These are phyloP conservation scores for Sciurus vulgaris DNA, from an alignment of 2,797 vertebrate species.

Conservation along the genomic window DNA sequence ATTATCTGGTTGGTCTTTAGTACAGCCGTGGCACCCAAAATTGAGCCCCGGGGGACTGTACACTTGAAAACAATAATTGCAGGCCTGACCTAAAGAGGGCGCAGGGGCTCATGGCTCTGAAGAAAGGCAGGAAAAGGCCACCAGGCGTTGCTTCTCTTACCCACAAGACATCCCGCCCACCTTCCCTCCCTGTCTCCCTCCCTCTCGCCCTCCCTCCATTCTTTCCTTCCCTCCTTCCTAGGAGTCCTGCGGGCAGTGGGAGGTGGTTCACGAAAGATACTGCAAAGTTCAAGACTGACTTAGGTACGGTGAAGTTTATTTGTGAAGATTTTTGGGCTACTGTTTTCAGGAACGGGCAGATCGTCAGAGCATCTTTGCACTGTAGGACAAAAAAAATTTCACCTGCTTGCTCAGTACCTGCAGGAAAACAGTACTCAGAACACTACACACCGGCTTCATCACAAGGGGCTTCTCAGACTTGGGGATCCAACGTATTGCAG, in stretches of 20 bases:
- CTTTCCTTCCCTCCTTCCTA: neutral
- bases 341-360: neutral
- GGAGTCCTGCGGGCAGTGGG: neutral
- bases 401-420: conserved; percentile 93
- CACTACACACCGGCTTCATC: conserved; percentile 90
- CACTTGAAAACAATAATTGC: neutral
- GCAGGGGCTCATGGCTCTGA: no score
- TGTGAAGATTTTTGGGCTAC: neutral
- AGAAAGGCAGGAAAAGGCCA: neutral
- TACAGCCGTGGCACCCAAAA: neutral
- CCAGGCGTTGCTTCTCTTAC: neutral
- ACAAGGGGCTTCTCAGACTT: neutral
- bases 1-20: no score
- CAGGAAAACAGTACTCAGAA: conserved; percentile 94
- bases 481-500: no score
- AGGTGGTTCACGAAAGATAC: neutral
- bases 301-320: neutral
- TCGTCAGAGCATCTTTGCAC: conserved; percentile 94
- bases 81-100: neutral
- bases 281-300: neutral
- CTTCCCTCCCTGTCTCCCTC: no score
- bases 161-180: neutral
- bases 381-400: conserved; percentile 95
- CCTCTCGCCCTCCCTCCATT: no score
- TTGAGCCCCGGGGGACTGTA: no score